Evolutionary conservation across 2,113 vertebrate species (phyloP), one percentile per base, ranked within the genome.

Genomic region (Petromus typicus): DNA sequence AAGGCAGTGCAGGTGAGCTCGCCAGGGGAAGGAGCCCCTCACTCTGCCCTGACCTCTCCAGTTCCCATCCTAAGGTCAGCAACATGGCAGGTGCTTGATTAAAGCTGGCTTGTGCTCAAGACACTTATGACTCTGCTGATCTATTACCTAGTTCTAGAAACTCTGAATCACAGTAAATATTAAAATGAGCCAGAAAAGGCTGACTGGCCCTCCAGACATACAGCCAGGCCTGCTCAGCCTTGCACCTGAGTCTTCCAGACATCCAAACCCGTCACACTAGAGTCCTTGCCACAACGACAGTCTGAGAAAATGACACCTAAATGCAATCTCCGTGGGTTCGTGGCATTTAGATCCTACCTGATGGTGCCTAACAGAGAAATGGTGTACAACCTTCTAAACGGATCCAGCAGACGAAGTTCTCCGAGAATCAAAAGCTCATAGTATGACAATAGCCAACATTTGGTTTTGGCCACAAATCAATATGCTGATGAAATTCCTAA

Each of bases 401-500:
- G 10, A 67, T 34, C 71, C 25, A 71, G 30, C 4, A 20, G 57
- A n/a, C 61, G 64, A 79, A 76, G 64, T 43, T 59, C 64, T 95
- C 82, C n/a, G 63, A 93, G 93, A 95, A 54, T 94, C 86, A 80
- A 90, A 92, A 69, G 16, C 37, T 86, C 80, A n/a, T 79, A 48
- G 73, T 30, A 76, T 23, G 67, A 91, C 86, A 76, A 86, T 45
- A 80, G 43, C 91, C 86, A 93, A 61, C 56, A 83, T 73, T 94
- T 71, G 30, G 11, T 71, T 91, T 73, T 79, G 95, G 94, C 86
- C 93, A 59, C 84, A 84, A 86, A 84, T 87, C 89, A 81, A 56
- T 79, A 93, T 23, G 20, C 83, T 54, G 80, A 94, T 89, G 96
- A 96, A 93, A 93, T 80, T 64, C 69, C 67, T 90, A 66, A 94